These are phyloP conservation scores for Lepisosteus osseus DNA, from an alignment of 2,113 vertebrate genomes.

Conservation along the genomic window DNA sequence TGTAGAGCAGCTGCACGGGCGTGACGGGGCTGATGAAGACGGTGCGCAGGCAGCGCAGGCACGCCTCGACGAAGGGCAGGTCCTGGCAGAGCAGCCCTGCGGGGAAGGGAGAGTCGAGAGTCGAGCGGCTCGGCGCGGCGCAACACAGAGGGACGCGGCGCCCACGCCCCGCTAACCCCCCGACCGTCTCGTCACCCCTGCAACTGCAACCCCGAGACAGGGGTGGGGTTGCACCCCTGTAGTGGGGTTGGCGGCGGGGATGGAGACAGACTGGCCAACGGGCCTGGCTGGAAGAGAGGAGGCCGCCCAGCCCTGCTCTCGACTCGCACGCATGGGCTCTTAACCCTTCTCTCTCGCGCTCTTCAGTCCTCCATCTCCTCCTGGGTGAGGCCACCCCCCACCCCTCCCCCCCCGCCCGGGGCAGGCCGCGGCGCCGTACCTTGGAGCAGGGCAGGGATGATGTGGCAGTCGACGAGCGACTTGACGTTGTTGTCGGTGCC, in stretches of 20 bases:
- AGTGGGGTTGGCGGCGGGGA: no score
- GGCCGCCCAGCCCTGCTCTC: not conserved
- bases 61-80: constrained; percentile 93
- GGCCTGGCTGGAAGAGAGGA: no score
- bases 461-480: constrained; percentile 97
- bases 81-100: constrained; percentile 86
- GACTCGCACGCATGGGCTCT: not conserved
- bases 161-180: no score
- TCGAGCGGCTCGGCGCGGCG: no score
- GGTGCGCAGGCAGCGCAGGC: constrained; percentile 92
- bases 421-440: constrained; percentile 55
- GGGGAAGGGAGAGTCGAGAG: no score
- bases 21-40: constrained; percentile 96
- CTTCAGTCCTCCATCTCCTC: not conserved
- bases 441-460: constrained; percentile 96
- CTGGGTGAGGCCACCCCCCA: not conserved
- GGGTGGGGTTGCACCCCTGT: no score
- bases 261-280: not conserved
- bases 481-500: constrained; percentile 99
- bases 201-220: no score
- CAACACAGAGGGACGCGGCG: no score
- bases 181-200: no score
- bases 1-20: constrained; percentile 95
- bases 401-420: not conserved
- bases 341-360: not conserved